Evolutionary conservation across 2,113 vertebrate species (phyloP).

Genomic region (Chiloscyllium plagiosum): DNA sequence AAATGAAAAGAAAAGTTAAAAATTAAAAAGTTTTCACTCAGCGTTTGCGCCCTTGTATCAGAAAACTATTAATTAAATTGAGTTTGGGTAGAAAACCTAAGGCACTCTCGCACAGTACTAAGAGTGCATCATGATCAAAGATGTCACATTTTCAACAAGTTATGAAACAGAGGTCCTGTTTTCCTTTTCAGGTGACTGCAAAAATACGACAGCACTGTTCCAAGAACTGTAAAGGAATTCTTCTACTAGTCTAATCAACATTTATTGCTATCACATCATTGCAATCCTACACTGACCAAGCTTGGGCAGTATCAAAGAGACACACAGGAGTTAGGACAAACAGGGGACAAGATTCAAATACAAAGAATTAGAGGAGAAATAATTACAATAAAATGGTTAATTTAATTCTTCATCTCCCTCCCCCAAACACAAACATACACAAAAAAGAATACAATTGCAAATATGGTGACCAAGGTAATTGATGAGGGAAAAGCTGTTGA

Average conservation of each 20-base stretch:
- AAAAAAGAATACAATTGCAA: no score
- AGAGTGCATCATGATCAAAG: background rate
- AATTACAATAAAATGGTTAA: background rate
- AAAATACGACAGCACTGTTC: background rate
- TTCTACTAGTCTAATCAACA: background rate
- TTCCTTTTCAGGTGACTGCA: background rate
- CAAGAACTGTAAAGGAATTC: background rate
- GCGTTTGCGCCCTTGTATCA: background rate
- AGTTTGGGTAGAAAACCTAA: background rate
- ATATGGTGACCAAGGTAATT: no score
- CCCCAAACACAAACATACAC: background rate
- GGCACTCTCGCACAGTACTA: background rate
- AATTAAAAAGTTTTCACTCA: background rate
- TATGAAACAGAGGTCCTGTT: background rate
- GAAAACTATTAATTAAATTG: background rate
- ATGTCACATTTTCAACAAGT: background rate
- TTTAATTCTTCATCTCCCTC: background rate
- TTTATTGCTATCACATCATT: background rate
- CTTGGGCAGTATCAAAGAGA: background rate
- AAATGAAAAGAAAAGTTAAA: background rate
- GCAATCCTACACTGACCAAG: background rate
- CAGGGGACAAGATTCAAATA: background rate
- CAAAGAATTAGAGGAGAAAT: background rate
- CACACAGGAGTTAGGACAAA: background rate
- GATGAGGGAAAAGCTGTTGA: no score